A percentile compares a stretch with the other conserved stretches of the same genome.
Conservation (phyloP, 2,888 invertebrate species). For the Hyposoter didymator region DNA sequence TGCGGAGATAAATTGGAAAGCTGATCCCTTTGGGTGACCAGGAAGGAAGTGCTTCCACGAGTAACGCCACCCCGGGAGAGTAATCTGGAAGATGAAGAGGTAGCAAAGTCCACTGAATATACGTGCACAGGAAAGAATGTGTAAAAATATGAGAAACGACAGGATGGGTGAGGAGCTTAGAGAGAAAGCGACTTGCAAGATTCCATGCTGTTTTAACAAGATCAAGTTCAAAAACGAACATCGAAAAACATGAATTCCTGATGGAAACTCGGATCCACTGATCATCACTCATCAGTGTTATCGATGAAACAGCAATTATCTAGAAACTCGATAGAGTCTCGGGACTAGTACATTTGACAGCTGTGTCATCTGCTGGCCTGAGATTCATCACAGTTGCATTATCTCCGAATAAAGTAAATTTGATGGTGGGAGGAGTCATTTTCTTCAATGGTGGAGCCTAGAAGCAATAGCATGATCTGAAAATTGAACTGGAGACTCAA, state of each 20-base stretch:
- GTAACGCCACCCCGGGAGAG: constrained; percentile 49
- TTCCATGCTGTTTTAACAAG: not conserved
- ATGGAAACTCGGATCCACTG: no score
- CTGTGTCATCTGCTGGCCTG: no score
- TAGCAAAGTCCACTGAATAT: constrained; percentile 9
- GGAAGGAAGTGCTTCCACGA: constrained; percentile 54
- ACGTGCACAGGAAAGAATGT: constrained; percentile 23
- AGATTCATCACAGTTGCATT: no score
- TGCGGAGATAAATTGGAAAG: constrained; percentile 43
- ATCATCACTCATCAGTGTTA: no score
- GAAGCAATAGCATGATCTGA: no score
- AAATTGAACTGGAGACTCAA: no score
- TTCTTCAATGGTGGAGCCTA: no score
- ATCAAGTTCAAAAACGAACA: not conserved
- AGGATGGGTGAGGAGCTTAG: not conserved
- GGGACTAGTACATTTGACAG: no score
- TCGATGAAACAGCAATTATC: not conserved
- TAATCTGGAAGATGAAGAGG: constrained; percentile 50
- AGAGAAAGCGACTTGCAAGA: not conserved
- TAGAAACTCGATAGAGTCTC: no score
- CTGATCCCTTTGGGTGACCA: constrained; percentile 13
- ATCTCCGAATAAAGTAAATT: no score
- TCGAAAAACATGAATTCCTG: not conserved
- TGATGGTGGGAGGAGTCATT: no score
- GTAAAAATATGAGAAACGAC: constrained; percentile 19